These are phyloP conservation scores for Scaptomyza polygonia DNA, from an alignment of 2,888 invertebrate species.

Conservation along the genomic window DNA sequence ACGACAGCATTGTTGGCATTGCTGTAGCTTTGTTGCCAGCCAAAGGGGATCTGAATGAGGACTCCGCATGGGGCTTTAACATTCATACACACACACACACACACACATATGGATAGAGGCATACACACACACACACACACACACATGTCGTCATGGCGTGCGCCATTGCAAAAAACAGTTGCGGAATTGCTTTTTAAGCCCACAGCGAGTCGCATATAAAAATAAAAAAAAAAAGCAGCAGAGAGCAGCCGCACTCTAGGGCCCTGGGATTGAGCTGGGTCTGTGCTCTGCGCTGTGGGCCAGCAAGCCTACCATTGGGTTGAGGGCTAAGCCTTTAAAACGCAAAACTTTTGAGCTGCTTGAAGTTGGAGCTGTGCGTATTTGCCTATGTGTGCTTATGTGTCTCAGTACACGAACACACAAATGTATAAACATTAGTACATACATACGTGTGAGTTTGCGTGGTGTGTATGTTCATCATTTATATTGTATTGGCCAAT, in stretches of 20 bases:
- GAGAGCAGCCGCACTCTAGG: constrained; percentile 65
- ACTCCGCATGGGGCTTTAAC: constrained; percentile 49
- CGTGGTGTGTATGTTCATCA: constrained; percentile 12
- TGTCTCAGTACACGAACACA: constrained; percentile 6
- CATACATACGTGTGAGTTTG: background rate
- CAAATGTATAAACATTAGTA: background rate
- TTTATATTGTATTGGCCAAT: constrained; percentile 43
- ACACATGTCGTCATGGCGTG: constrained; percentile 48
- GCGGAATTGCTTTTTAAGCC: constrained; percentile 78
- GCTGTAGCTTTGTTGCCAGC: constrained; percentile 63
- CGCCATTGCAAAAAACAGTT: constrained; percentile 73
- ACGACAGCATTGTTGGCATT: constrained; percentile 79
- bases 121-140: constrained; percentile 3
- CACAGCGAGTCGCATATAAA: constrained; percentile 72
- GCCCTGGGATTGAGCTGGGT: constrained; percentile 58
- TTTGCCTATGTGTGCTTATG: constrained; percentile 65
- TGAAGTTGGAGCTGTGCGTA: constrained; percentile 69
- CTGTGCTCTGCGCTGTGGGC: constrained; percentile 26
- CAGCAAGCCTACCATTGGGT: constrained; percentile 27
- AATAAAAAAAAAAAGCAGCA: constrained; percentile 66
- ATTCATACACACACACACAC: constrained; percentile 28
- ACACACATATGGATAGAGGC: constrained; percentile 11
- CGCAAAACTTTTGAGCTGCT: constrained; percentile 77
- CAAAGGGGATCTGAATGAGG: constrained; percentile 68
- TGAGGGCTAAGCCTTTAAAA: constrained; percentile 73